Conservation (phyloP, 2,888 invertebrate genomes). For the Microctonus hyperodae region DNA sequence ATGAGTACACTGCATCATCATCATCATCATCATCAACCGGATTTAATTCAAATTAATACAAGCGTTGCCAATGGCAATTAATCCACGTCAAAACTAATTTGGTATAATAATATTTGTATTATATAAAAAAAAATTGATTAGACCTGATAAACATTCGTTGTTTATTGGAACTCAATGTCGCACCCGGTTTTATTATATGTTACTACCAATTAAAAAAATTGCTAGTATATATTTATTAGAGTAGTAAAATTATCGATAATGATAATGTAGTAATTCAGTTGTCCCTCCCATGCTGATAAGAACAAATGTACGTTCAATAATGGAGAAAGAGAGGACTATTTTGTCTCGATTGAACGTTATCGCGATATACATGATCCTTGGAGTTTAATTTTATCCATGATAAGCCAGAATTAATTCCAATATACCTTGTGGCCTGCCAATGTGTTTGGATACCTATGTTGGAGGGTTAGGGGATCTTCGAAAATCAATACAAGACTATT, state of each 20-base stretch:
- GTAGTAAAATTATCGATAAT: not conserved
- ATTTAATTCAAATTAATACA: not conserved
- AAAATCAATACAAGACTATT: slow-evolving; percentile 16
- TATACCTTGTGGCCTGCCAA: slow-evolving; percentile 3
- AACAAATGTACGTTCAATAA: not conserved
- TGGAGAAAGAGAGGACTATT: not conserved
- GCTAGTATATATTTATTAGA: not conserved
- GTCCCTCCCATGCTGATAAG: not conserved
- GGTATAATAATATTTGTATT: not conserved
- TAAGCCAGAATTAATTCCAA: slow-evolving; percentile 37
- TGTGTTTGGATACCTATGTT: not conserved
- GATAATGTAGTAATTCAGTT: not conserved
- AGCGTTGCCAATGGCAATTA: not conserved
- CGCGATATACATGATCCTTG: slow-evolving; percentile 8
- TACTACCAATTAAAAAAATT: not conserved
- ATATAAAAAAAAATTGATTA: not conserved
- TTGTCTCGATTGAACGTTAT: slow-evolving; percentile 40
- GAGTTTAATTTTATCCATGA: slow-evolving; percentile 33
- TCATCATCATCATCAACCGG: too few species aligned
- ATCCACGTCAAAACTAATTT: not conserved
- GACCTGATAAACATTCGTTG: not conserved
- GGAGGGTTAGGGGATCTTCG: not conserved
- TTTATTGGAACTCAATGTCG: not conserved
- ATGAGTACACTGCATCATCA: too few species aligned
- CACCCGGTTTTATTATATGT: not conserved